A percentile compares a stretch with the other conserved stretches of the same genome.
phyloP scores from a whole-genome alignment of 1,140 invertebrate genomes.

The Drosophila pachea region DNA sequence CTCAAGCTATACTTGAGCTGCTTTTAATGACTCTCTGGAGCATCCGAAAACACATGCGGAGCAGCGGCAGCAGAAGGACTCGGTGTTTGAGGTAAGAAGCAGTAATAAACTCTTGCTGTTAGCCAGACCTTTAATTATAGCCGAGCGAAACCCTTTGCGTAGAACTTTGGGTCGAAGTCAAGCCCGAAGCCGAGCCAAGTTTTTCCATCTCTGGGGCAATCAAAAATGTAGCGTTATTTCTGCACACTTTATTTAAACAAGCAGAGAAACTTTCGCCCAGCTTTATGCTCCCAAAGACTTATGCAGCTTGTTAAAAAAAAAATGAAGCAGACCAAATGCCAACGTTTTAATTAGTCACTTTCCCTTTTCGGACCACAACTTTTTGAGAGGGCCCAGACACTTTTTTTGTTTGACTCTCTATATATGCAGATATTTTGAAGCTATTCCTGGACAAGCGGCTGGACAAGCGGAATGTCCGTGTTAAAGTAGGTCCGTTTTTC shows the following conservation, averaged over 20 bases:
- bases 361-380: conserved; percentile 15
- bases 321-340: conserved; percentile 22
- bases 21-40: conserved; percentile 72
- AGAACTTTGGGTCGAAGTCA: conserved; percentile 31
- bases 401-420: conserved; percentile 14
- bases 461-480: too few relatives aligned
- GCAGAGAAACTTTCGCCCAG: conserved; percentile 26
- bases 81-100: conserved; percentile 15
- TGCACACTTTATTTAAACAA: conserved; percentile 23
- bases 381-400: conserved; percentile 16
- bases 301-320: conserved; percentile 14
- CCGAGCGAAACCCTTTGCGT: conserved; percentile 52
- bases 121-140: conserved; percentile 66
- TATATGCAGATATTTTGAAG: background rate
- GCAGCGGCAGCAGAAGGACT: conserved; percentile 26
- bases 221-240: conserved; percentile 43
- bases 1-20: conserved; percentile 49
- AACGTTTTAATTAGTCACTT: conserved; percentile 67
- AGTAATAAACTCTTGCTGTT: conserved; percentile 16
- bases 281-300: conserved; percentile 6
- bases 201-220: conserved; percentile 58
- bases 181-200: conserved; percentile 32
- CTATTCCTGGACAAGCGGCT: too few relatives aligned
- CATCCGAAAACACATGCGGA: conserved; percentile 56
- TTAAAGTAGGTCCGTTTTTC: too few relatives aligned